A percentile compares a stretch with the other conserved stretches of the same genome.
Conservation (phyloP, 2,888 invertebrate genomes). For the Nesidiocoris tenuis region DNA sequence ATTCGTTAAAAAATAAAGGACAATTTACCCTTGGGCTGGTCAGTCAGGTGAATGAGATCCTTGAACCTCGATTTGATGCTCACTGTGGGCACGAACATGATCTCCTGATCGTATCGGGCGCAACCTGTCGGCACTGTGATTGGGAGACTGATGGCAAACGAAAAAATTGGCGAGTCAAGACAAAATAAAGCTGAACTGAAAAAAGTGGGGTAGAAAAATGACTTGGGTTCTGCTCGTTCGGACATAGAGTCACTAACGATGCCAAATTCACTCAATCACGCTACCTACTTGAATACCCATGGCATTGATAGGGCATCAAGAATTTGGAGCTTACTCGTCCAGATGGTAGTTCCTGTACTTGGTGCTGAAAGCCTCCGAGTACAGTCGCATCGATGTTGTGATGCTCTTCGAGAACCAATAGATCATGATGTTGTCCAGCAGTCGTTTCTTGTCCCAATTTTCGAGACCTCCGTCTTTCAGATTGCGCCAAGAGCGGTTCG, state of each 20-base stretch:
- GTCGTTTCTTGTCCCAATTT: constrained; percentile 68
- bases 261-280: too few species aligned
- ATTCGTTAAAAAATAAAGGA: too few species aligned
- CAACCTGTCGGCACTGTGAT: constrained; percentile 71
- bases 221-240: too few species aligned
- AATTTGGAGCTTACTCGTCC: constrained; percentile 58
- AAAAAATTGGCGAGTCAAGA: constrained; percentile 21
- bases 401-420: constrained; percentile 77
- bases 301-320: too few species aligned
- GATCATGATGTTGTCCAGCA: constrained; percentile 76
- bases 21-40: constrained; percentile 38
- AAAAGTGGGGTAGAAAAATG: background rate
- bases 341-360: constrained; percentile 53
- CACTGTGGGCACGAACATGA: constrained; percentile 62
- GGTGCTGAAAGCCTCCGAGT: constrained; percentile 63
- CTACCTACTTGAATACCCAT: too few species aligned
- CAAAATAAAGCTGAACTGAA: background rate
- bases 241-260: too few species aligned
- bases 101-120: constrained; percentile 71
- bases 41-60: constrained; percentile 65
- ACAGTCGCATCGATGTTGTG: constrained; percentile 72
- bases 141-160: constrained; percentile 61
- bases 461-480: constrained; percentile 66
- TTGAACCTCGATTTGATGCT: constrained; percentile 62
- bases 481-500: constrained; percentile 58